These are phyloP conservation scores for Andrena dorsata DNA, from an alignment of 2,888 invertebrate genomes.

Conservation along the genomic window DNA sequence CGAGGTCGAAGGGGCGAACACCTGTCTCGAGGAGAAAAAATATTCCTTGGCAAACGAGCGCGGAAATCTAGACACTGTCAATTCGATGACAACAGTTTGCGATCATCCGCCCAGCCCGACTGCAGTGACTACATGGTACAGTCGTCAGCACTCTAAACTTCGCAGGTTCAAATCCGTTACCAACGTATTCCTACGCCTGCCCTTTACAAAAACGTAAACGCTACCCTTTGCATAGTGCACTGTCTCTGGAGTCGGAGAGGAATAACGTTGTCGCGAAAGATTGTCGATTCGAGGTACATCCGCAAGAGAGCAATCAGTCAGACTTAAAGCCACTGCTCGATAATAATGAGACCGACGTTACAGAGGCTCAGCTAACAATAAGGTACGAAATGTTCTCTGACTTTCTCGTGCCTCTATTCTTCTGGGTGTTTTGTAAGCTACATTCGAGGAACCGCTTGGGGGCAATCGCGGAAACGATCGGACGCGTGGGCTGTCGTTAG, in stretches of 20 bases:
- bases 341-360: constrained; percentile 53
- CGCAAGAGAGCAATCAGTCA: constrained; percentile 22
- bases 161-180: constrained; percentile 49
- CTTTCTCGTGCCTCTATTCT: constrained; percentile 21
- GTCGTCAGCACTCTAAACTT: constrained; percentile 56
- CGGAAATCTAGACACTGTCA: constrained; percentile 23
- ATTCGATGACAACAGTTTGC: constrained; percentile 53
- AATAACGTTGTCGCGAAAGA: constrained; percentile 37
- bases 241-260: constrained; percentile 40
- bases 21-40: constrained; percentile 42
- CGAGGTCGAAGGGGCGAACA: constrained; percentile 41
- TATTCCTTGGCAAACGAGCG: constrained; percentile 53
- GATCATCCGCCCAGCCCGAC: constrained; percentile 57
- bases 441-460: constrained; percentile 39
- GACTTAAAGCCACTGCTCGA: constrained; percentile 30
- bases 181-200: neutral
- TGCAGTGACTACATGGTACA: constrained; percentile 71
- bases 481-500: constrained; percentile 28
- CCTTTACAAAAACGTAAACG: neutral
- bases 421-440: constrained; percentile 31
- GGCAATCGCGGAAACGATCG: constrained; percentile 28
- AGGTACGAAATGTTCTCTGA: constrained; percentile 44
- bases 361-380: constrained; percentile 43
- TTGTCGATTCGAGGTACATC: constrained; percentile 28
- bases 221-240: constrained; percentile 31